phyloP scores from a whole-genome alignment of 2,797 vertebrate genomes.

The Eurystomus glaucurus region DNA sequence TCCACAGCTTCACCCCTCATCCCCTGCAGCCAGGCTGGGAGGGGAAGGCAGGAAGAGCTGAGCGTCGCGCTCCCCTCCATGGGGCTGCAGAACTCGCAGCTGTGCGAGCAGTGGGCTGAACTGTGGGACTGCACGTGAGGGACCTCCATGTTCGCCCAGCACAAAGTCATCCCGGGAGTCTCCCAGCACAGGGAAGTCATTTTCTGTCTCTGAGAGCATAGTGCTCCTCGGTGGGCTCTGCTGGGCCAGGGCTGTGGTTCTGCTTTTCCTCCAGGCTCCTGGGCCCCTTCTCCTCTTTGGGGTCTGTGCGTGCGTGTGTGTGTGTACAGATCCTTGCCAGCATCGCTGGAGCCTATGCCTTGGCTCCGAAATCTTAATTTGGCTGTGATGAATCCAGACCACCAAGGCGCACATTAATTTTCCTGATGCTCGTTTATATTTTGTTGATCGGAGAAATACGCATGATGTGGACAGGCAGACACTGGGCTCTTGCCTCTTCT shows the following conservation, averaged over 20 bases:
- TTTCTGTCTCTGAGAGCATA: not conserved
- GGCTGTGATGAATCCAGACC: slow-evolving; percentile 81
- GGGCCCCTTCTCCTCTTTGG: not conserved
- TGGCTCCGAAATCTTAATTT: slow-evolving; percentile 68
- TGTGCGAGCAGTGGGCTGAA: not conserved
- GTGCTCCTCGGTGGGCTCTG: not conserved
- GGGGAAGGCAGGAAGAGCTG: not conserved
- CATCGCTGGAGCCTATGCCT: slow-evolving; percentile 57
- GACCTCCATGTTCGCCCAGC: accelerated
- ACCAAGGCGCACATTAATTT: slow-evolving; percentile 83
- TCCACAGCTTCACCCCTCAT: accelerated
- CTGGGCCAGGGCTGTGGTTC: not conserved
- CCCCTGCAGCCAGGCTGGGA: accelerated
- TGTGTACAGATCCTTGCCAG: slow-evolving; percentile 61
- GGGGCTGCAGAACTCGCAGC: not conserved
- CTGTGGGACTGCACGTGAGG: not conserved
- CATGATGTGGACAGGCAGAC: slow-evolving; percentile 75
- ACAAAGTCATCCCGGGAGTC: accelerated
- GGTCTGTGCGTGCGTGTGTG: not conserved
- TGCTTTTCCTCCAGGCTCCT: not conserved
- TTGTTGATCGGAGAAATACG: slow-evolving; percentile 80
- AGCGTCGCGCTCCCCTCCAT: accelerated
- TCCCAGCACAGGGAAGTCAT: not conserved
- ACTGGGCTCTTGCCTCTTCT: slow-evolving; percentile 30
- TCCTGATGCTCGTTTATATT: slow-evolving; percentile 83